phyloP scores from a whole-genome alignment of 1,140 invertebrate species.

The Sycobia sp. region DNA sequence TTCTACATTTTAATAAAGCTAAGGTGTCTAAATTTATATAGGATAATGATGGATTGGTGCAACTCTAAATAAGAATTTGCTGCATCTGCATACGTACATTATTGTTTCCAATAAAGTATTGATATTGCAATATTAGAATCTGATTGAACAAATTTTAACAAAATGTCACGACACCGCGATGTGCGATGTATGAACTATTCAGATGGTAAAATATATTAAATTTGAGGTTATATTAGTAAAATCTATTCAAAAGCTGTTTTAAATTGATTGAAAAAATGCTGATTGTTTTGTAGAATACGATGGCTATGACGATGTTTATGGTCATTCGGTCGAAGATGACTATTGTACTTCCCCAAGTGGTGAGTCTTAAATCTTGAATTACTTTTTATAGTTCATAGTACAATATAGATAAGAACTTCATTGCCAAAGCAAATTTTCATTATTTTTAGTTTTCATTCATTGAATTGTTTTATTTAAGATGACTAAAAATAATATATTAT shows the following conservation, averaged over 20 bases:
- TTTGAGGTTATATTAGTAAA: conserved; percentile 1
- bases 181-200: conserved; percentile 76
- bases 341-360: conserved; percentile 88
- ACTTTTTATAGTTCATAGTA: too few relatives aligned
- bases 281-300: conserved; percentile 76
- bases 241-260: conserved; percentile 2
- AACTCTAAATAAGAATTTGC: too few relatives aligned
- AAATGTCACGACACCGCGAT: conserved; percentile 81
- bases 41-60: too few relatives aligned
- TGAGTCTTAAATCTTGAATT: conserved; percentile 52
- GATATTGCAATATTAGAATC: neutral
- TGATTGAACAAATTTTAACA: conserved; percentile 1
- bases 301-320: conserved; percentile 88
- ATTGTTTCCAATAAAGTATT: neutral
- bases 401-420: too few relatives aligned
- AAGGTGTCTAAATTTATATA: too few relatives aligned
- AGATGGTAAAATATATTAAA: conserved; percentile 64
- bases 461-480: too few relatives aligned
- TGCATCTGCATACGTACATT: too few relatives aligned
- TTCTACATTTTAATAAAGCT: too few relatives aligned
- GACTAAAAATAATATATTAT: neutral
- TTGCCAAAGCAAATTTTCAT: too few relatives aligned
- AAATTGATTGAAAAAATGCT: conserved; percentile 19
- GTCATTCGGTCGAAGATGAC: conserved; percentile 90
- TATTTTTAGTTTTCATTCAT: too few relatives aligned